Evolutionary conservation across 1,140 invertebrate species (phyloP).

Genomic region (Gryon sp.): DNA sequence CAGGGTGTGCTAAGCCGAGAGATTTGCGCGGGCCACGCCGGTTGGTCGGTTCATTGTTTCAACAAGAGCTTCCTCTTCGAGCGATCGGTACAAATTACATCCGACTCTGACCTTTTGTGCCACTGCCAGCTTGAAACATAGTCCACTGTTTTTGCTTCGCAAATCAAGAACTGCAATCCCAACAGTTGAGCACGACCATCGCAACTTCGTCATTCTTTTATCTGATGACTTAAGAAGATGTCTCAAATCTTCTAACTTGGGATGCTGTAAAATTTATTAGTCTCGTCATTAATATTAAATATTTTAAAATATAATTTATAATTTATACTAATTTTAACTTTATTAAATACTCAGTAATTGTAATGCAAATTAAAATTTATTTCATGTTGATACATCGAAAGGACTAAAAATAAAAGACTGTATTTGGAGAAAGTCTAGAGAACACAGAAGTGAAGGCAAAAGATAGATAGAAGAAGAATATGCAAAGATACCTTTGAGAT

Average conservation of each 20-base stretch:
- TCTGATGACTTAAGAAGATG: constrained; percentile 47
- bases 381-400: too few species aligned
- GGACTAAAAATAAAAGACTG: too few species aligned
- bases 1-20: constrained; percentile 73
- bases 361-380: too few species aligned
- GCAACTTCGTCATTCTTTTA: constrained; percentile 55
- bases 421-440: too few species aligned
- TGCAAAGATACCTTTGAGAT: too few species aligned
- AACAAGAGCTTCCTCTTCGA: constrained; percentile 65
- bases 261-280: constrained; percentile 16
- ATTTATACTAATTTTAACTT: too few species aligned
- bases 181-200: constrained; percentile 40
- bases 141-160: constrained; percentile 56
- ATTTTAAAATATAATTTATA: too few species aligned
- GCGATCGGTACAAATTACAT: constrained; percentile 61
- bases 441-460: too few species aligned
- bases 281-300: too few species aligned
- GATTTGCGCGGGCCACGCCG: constrained; percentile 74
- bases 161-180: constrained; percentile 46
- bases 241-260: constrained; percentile 35
- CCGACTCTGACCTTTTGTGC: constrained; percentile 57
- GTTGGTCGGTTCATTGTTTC: constrained; percentile 79
- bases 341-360: too few species aligned
- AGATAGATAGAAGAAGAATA: too few species aligned
- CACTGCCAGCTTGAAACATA: constrained; percentile 63